Base-by-base conservation (phyloP, 2,888 invertebrate species). In the Drosophila tripunctata region DNA sequence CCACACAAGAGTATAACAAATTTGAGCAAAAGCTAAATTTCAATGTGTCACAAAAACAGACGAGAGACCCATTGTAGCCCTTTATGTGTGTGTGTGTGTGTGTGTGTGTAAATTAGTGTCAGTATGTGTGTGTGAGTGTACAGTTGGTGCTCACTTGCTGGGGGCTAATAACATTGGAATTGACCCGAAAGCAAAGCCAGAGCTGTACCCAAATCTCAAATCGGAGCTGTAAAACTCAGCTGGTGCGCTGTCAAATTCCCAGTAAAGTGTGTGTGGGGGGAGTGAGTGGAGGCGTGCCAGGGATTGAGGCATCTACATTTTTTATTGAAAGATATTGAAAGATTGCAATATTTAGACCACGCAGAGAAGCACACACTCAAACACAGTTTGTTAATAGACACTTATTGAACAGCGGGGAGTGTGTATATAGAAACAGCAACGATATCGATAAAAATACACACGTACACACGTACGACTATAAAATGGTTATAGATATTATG, bases 281-380 rank as follows among this genome's bases (percentile, higher is more conserved):
- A 24, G 47, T 51, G 17, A 7, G 17, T 1, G 4, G 0, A 41
- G 14, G 33, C 5, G 36, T 48, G 47, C 4, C 17, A 33, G 57
- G 61, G 30, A 63, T 67, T 60, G 55, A 66, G 66, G 83, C 80
- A 88, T 88, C 73, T 82, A 69, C 87, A 88, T 87, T 88, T 86
- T 88, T 88, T 87, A 89, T 88, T 82, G 84, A 78, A 82, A 70
- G 71, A 76, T 77, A 71, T 75, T 84, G 84, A 83, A 87, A 75
- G 88, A 86, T 86, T 86, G 88, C 86, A 76, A 86, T 78, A 78
- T 70, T 65, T 52, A 60, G 52, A 73, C 12, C 36, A 47, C 31
- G 33, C 17, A 41, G 41, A 60, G 36, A 21, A 30, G 44, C 38
- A 43, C 50, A 44, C 47, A 43, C 63, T 47, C 40, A 30, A 19